Conservation (phyloP, 64 coral and sea anemone species). For the Trachythela sp. region DNA sequence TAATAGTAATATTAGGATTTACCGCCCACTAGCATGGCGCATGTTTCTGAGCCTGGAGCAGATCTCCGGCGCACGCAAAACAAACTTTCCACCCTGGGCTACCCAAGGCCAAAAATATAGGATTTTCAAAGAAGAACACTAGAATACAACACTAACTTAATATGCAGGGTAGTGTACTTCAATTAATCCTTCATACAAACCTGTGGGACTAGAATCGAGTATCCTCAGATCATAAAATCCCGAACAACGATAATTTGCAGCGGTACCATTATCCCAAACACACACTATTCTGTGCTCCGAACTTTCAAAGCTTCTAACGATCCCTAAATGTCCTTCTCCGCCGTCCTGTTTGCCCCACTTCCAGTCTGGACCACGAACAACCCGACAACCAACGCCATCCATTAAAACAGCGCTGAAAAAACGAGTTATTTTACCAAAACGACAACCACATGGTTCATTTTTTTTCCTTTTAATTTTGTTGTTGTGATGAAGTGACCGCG, state of each 20-base stretch:
- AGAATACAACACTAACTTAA: too few species aligned
- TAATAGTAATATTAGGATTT: too few species aligned
- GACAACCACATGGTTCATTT: not conserved
- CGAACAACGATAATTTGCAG: conserved; percentile 92
- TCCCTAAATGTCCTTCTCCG: conserved; percentile 95
- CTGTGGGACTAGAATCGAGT: conserved; percentile 85
- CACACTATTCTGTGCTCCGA: conserved; percentile 86
- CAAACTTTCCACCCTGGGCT: too few species aligned
- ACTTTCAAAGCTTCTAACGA: conserved; percentile 95
- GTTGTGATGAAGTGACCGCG: not conserved
- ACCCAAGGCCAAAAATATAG: too few species aligned
- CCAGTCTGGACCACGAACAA: conserved; percentile 96
- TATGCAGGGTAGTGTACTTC: not conserved
- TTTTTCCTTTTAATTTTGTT: not conserved
- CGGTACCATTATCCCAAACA: conserved; percentile 99
- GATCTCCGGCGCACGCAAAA: too few species aligned
- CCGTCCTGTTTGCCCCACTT: conserved; percentile 99
- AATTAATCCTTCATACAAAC: conserved; percentile 29
- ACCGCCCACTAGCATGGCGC: too few species aligned
- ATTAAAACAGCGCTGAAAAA: conserved; percentile 39
- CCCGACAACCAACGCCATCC: conserved; percentile 95
- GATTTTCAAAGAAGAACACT: not conserved
- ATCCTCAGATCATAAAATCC: conserved; percentile 90
- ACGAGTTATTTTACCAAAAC: conserved; percentile 8
- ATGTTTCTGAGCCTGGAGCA: too few species aligned